phyloP scores from a whole-genome alignment of 2,888 invertebrate species.

The Volucella inanis region DNA sequence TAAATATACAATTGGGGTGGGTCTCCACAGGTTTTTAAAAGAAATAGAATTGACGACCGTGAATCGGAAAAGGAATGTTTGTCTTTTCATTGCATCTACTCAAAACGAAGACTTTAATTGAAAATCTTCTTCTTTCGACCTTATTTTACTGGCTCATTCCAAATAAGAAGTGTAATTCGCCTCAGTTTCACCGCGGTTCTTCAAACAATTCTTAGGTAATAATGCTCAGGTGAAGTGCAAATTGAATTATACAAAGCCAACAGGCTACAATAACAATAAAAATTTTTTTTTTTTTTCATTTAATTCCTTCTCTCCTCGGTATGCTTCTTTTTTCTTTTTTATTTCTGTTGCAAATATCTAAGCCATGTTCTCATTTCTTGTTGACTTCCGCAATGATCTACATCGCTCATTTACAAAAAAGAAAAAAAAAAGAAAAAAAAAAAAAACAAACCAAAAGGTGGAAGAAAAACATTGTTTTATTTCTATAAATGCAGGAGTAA shows the following conservation, averaged over 20 bases:
- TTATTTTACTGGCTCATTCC: neutral
- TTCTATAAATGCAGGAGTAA: slow-evolving; percentile 4
- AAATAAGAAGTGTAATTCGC: neutral
- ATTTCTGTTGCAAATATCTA: neutral
- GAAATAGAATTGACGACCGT: too few relatives aligned
- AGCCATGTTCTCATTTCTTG: neutral
- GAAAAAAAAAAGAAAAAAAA: slow-evolving; percentile 22
- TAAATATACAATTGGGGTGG: too few relatives aligned
- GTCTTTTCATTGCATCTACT: too few relatives aligned
- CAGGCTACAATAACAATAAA: neutral
- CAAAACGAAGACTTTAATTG: neutral
- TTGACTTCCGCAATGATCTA: neutral
- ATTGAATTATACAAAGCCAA: slow-evolving; percentile 8
- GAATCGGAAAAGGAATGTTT: too few relatives aligned
- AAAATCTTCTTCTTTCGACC: neutral
- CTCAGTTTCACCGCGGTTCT: neutral
- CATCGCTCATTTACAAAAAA: slow-evolving; percentile 29
- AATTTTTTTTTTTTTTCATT: slow-evolving; percentile 8
- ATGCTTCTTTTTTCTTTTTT: neutral
- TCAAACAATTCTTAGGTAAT: slow-evolving; percentile 5
- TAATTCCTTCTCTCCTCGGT: neutral
- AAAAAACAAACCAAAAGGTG: too few relatives aligned
- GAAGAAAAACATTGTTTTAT: neutral
- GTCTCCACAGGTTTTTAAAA: too few relatives aligned
- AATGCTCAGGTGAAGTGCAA: slow-evolving; percentile 23